A percentile compares a stretch with the other conserved stretches of the same genome.
Conservation (phyloP, 2,113 vertebrate genomes). For the Lates calcarifer region DNA sequence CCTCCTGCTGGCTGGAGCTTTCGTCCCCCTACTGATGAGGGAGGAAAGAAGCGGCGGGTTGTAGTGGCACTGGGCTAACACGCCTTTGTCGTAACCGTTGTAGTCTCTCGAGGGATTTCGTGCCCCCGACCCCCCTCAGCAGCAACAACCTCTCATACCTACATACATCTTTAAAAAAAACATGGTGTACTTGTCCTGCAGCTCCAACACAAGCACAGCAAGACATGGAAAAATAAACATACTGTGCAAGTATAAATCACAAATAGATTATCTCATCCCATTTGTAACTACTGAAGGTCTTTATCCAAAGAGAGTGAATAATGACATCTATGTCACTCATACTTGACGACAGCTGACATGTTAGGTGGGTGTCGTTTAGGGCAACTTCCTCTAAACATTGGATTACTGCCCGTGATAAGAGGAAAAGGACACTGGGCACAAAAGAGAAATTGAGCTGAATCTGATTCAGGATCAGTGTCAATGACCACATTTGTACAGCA, state of each 20-base stretch:
- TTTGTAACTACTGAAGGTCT: too few relatives aligned
- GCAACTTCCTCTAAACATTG: neutral
- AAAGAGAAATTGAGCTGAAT: conserved; percentile 8
- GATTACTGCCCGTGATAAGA: neutral
- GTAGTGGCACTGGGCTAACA: neutral
- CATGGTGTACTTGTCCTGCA: neutral
- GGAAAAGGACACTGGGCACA: neutral
- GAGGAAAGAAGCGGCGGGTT: conserved; percentile 5
- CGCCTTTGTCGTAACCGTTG: conserved; percentile 28
- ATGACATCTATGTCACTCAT: too few relatives aligned
- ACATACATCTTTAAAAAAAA: neutral
- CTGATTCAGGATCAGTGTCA: conserved; percentile 25
- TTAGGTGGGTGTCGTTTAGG: too few relatives aligned
- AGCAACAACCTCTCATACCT: neutral
- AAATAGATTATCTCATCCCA: neutral
- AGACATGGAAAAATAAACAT: neutral
- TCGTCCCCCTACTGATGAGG: conserved; percentile 42
- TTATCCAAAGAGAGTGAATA: too few relatives aligned
- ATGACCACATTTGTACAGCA: conserved; percentile 12
- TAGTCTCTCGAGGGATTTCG: conserved; percentile 31
- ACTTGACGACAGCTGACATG: too few relatives aligned
- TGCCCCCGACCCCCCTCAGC: neutral
- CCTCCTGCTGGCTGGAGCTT: conserved; percentile 56
- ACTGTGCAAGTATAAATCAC: too few relatives aligned
- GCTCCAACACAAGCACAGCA: neutral